These are phyloP conservation scores for Staurois parvus DNA, from an alignment of 2,797 vertebrate genomes.

Conservation along the genomic window DNA sequence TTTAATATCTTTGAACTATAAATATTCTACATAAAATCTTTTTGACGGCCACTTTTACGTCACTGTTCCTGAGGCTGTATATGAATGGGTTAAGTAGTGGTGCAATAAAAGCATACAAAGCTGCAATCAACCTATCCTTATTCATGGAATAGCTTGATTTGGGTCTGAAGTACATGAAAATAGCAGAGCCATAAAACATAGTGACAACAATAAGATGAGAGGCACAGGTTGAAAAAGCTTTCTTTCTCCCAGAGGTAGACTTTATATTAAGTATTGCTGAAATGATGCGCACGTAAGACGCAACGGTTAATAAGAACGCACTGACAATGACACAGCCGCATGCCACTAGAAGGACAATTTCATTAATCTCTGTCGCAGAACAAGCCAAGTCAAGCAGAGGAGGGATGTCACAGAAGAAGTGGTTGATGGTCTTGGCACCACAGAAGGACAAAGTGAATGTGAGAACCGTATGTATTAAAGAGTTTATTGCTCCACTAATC, in stretches of 20 bases:
- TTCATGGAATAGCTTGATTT: slow-evolving; percentile 37
- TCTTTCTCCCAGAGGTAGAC: slow-evolving; percentile 49
- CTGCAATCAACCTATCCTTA: slow-evolving; percentile 31
- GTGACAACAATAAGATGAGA: slow-evolving; percentile 61
- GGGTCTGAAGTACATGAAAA: slow-evolving; percentile 61
- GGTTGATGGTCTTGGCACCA: slow-evolving; percentile 12
- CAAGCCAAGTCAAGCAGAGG: slow-evolving; percentile 49
- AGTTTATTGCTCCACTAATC: slow-evolving; percentile 61
- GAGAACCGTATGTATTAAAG: slow-evolving; percentile 34
- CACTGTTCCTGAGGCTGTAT: slow-evolving; percentile 64
- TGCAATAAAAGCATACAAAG: slow-evolving; percentile 61
- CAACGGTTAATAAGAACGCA: slow-evolving; percentile 41
- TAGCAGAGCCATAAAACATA: slow-evolving; percentile 60
- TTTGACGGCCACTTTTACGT: slow-evolving; percentile 52
- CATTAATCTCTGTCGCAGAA: slow-evolving; percentile 27
- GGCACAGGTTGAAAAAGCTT: slow-evolving; percentile 63
- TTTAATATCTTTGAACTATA: background rate
- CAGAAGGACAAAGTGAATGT: slow-evolving; percentile 46
- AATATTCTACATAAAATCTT: slow-evolving; percentile 16
- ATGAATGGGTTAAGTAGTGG: slow-evolving; percentile 64
- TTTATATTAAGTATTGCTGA: slow-evolving; percentile 30
- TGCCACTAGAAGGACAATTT: slow-evolving; percentile 40
- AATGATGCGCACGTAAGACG: slow-evolving; percentile 37
- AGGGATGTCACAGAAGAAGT: slow-evolving; percentile 53
- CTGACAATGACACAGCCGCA: slow-evolving; percentile 49